Conservation (phyloP, 2,797 vertebrate genomes). For the Sebastiscus albofasciatus region DNA sequence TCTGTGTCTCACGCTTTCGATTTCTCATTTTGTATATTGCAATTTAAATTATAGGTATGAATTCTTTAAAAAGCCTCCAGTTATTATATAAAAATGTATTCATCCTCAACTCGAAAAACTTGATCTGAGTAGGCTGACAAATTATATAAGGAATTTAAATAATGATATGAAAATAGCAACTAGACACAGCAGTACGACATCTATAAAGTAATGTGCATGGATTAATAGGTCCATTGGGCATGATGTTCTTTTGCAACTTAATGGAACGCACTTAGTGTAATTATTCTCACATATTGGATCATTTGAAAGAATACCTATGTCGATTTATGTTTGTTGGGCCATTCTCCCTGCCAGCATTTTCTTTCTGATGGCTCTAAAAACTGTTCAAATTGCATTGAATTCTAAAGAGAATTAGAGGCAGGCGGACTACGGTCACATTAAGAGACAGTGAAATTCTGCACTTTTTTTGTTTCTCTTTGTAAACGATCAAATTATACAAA, state of each 20-base stretch:
- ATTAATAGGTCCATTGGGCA: conserved; percentile 37
- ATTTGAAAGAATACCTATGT: conserved; percentile 24
- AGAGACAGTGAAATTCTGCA: background rate
- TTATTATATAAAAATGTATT: background rate
- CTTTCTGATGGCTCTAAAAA: background rate
- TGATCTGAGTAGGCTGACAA: background rate
- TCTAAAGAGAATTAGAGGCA: background rate
- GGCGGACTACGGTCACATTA: background rate
- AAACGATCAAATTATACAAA: background rate
- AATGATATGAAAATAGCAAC: conserved; percentile 1
- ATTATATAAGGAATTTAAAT: conserved; percentile 13
- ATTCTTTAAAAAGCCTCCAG: background rate
- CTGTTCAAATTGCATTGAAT: background rate
- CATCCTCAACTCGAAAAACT: background rate
- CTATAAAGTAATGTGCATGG: conserved; percentile 11
- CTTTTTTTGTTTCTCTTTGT: background rate
- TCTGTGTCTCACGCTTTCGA: background rate
- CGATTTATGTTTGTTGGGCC: background rate
- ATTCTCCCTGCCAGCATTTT: background rate
- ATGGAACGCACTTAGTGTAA: conserved; percentile 52
- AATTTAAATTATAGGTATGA: background rate
- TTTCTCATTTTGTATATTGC: background rate
- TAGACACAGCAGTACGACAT: conserved; percentile 3
- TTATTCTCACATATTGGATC: conserved; percentile 34
- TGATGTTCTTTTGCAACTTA: conserved; percentile 4